Evolutionary conservation across 2,113 vertebrate genomes (phyloP).

Genomic region (Vulpes lagopus): DNA sequence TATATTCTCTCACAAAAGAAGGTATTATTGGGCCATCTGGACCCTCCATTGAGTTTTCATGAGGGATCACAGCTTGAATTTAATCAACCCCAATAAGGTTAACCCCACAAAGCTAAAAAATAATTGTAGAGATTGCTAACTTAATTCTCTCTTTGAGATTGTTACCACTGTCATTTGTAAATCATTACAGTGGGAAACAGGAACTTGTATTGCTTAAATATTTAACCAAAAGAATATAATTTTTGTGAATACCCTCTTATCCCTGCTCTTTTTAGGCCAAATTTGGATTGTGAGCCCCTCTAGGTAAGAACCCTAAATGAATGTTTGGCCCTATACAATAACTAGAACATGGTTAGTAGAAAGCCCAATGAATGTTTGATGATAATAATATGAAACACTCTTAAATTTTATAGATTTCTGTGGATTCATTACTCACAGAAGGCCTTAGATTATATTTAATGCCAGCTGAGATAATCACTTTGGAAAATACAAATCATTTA

Average conservation of each 20-base stretch:
- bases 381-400: conserved; percentile 54
- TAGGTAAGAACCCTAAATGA: conserved; percentile 36
- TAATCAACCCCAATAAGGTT: conserved; percentile 78
- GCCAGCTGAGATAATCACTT: conserved; percentile 69
- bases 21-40: conserved; percentile 82
- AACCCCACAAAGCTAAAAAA: conserved; percentile 77
- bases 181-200: conserved; percentile 52
- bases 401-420: conserved; percentile 68
- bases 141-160: conserved; percentile 52
- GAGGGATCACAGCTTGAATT: conserved; percentile 78
- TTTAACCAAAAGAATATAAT: not conserved
- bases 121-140: conserved; percentile 66
- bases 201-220: conserved; percentile 41
- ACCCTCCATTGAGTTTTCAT: conserved; percentile 79
- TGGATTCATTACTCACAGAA: conserved; percentile 64
- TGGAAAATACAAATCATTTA: conserved; percentile 66
- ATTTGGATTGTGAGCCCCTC: conserved; percentile 46
- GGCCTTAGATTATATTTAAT: conserved; percentile 53
- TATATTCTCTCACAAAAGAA: conserved; percentile 82
- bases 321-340: conserved; percentile 36
- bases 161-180: conserved; percentile 50
- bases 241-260: conserved; percentile 48
- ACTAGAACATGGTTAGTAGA: conserved; percentile 41
- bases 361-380: conserved; percentile 63
- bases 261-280: not conserved